Evolutionary conservation across 2,888 invertebrate genomes (phyloP).

Genomic region (Corythucha ciliata): DNA sequence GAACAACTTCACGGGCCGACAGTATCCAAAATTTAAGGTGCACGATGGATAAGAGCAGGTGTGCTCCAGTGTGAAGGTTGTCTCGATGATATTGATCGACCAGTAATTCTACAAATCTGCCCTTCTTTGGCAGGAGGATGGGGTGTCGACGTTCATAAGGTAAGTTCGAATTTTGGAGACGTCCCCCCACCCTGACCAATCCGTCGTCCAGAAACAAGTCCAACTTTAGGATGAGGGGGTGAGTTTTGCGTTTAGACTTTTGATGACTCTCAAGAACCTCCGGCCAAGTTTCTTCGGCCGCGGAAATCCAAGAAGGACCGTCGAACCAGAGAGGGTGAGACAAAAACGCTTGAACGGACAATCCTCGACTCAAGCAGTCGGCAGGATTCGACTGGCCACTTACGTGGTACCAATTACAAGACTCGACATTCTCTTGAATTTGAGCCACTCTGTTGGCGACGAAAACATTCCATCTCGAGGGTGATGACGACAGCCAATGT

Average conservation of each 20-base stretch:
- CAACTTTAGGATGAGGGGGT: too few relatives aligned
- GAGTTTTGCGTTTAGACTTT: too few relatives aligned
- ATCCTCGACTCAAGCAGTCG: conserved; percentile 5
- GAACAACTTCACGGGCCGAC: not conserved
- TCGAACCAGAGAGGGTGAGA: not conserved
- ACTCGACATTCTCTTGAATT: not conserved
- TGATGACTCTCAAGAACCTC: too few relatives aligned
- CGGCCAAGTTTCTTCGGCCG: not conserved
- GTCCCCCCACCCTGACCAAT: not conserved
- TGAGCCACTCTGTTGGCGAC: not conserved
- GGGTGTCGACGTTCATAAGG: conserved; percentile 22
- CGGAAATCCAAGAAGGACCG: conserved; percentile 1
- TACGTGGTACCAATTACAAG: not conserved
- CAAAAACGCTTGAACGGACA: not conserved
- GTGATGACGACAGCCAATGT: not conserved
- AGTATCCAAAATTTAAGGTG: conserved; percentile 6
- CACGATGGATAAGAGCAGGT: conserved; percentile 2
- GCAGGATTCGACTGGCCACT: not conserved
- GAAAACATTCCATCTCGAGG: conserved; percentile 2
- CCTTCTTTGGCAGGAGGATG: conserved; percentile 2
- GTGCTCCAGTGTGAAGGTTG: conserved; percentile 11
- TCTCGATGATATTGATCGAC: conserved; percentile 8
- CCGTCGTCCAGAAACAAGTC: conserved; percentile 3
- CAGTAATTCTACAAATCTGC: not conserved
- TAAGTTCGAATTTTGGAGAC: not conserved